Evolutionary conservation across 2,113 vertebrate species (phyloP).

Genomic region (Poecilia latipinna): DNA sequence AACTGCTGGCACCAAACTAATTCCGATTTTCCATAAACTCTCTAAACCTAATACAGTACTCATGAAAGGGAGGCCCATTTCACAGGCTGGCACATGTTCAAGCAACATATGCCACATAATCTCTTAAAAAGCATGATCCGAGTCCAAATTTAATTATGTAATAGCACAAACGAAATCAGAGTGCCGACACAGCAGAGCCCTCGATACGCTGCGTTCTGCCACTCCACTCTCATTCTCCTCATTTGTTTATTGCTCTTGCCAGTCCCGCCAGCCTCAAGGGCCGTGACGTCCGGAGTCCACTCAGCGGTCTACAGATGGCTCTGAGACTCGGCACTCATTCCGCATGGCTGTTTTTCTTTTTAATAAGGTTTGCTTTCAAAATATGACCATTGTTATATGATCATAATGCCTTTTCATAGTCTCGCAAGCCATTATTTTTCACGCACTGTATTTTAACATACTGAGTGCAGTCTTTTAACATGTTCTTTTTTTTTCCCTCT

Average conservation of each 20-base stretch:
- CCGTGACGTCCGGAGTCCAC: slow-evolving; percentile 58
- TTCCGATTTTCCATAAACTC: slow-evolving; percentile 84
- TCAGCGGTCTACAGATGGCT: slow-evolving; percentile 63
- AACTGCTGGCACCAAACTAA: slow-evolving; percentile 79
- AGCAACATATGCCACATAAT: slow-evolving; percentile 97
- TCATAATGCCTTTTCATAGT: slow-evolving; percentile 58
- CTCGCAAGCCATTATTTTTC: slow-evolving; percentile 54
- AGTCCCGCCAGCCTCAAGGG: slow-evolving; percentile 64
- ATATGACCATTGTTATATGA: slow-evolving; percentile 66
- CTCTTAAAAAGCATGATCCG: slow-evolving; percentile 92
- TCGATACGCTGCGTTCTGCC: slow-evolving; percentile 72
- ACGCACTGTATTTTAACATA: slow-evolving; percentile 61
- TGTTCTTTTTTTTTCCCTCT: slow-evolving; percentile 35
- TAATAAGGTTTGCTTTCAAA: slow-evolving; percentile 60
- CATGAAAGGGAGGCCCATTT: slow-evolving; percentile 80
- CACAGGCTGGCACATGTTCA: slow-evolving; percentile 89
- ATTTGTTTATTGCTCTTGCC: slow-evolving; percentile 78
- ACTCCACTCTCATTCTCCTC: slow-evolving; percentile 75
- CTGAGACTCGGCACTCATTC: slow-evolving; percentile 45
- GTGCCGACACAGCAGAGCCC: slow-evolving; percentile 88
- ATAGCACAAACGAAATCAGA: slow-evolving; percentile 95
- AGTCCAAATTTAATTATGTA: slow-evolving; percentile 97
- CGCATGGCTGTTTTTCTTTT: slow-evolving; percentile 63
- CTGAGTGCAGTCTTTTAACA: slow-evolving; percentile 64
- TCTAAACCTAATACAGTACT: slow-evolving; percentile 79